Base-by-base conservation (phyloP, 2,888 invertebrate genomes). In the Scaptomyza parva region DNA sequence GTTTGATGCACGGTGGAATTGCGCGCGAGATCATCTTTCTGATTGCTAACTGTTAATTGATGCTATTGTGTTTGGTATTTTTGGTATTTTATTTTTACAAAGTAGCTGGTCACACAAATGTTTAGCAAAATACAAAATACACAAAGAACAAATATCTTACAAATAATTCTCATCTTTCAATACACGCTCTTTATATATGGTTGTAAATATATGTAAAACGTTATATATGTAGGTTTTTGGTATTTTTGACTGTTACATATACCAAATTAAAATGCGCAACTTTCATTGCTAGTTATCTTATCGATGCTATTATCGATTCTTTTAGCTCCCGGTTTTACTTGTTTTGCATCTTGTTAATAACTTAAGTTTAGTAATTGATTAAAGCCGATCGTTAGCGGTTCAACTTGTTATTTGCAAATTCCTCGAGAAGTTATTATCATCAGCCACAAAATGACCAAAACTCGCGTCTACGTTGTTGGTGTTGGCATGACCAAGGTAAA, bases 401-500 rank as follows among this genome's bases (percentile, higher is more conserved):
- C 26, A 14, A 40, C 9, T 59, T 68, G 9, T 45, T 47, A 28
- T 50, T 35, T 11, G 7, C 9, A 8, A 12, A 7, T 47, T 44
- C 4, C 6, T 24, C 1, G 11, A 37, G 30, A 12, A 35, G 44
- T 18, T 20, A 4, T 8, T n/a, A 48, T 54, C 40, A 47, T 20
- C 8, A 59, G 44, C 35, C 7, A 30, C 48, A 62, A 24, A 28
- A 91, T 91, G 91, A 89, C 86, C 8, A 89, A 89, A 72, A 88
- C 81, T 50, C 83, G 93, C 92, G 97, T 98, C 53, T 99, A 94
- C 92, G 97, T 98, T 55, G 94, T 98, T 86, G 99, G 99, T 73
- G 98, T 98, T 78, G 98, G 98, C 72, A 99, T 99, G 98, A 98
- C 98, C 70, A 98, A 98, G 93, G 95, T 95, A 92, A 90, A 86